phyloP scores from a whole-genome alignment of 1,140 invertebrate genomes.

The Euwallacea similis region DNA sequence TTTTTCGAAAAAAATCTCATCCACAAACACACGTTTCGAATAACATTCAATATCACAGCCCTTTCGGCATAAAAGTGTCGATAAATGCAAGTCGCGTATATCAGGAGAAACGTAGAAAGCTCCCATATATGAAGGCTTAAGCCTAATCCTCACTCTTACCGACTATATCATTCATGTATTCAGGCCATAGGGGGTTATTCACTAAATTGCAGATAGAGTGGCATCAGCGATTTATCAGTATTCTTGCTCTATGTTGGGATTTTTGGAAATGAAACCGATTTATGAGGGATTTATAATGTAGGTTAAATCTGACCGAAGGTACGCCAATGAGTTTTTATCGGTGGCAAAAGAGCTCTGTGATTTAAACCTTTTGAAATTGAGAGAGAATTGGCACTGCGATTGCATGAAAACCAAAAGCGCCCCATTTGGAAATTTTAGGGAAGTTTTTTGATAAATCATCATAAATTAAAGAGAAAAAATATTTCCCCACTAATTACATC shows the following conservation, averaged over 20 bases:
- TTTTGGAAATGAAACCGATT: too few relatives aligned
- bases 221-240: slow-evolving; percentile 17
- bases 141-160: slow-evolving; percentile 16
- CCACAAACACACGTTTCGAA: not conserved
- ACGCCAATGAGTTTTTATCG: too few relatives aligned
- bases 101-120: slow-evolving; percentile 5
- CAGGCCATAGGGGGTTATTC: slow-evolving; percentile 10
- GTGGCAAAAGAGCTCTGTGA: too few relatives aligned
- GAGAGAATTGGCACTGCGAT: too few relatives aligned
- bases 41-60: slow-evolving; percentile 7
- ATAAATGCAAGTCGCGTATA: slow-evolving; percentile 19
- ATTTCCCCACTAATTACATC: too few relatives aligned
- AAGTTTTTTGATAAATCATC: too few relatives aligned
- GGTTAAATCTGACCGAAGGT: too few relatives aligned
- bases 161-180: slow-evolving; percentile 20
- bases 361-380: too few relatives aligned
- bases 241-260: not conserved
- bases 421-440: too few relatives aligned
- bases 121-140: slow-evolving; percentile 8
- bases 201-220: slow-evolving; percentile 6
- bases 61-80: not conserved
- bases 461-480: too few relatives aligned
- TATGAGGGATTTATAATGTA: too few relatives aligned
- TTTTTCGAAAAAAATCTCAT: not conserved
- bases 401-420: too few relatives aligned